Evolutionary conservation across 2,797 vertebrate genomes (phyloP), one percentile per base, ranked within the genome.

Genomic region (Halcyon smyrnensis): DNA sequence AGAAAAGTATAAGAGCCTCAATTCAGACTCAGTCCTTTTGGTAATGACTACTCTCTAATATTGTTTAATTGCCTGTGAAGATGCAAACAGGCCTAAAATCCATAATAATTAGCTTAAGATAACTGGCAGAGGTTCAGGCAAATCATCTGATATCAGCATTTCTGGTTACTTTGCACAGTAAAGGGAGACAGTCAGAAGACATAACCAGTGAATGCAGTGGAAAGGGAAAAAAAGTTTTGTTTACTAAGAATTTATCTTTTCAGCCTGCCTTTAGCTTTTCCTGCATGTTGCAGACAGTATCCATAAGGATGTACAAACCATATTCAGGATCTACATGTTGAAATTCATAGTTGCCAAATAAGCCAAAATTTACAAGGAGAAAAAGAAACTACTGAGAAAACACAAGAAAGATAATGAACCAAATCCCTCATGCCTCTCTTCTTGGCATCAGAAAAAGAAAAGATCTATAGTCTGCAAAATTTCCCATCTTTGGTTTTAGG

Each of bases 61-160:
- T 34, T 81, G 34, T 48, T 84, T 90, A 96, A 96, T 93, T 95
- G 95, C 69, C 95, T 87, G 76, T 96, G 94, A 96, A 96, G 90
- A 96, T 79, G 90, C 37, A 94, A 93, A 45, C 59, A 89, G 50
- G 48, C 51, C 83, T 82, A 95, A 96, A 97, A 94, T 83, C 83
- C 81, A 93, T 90, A 96, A 91, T 97, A 96, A 97, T 96, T 96
- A 96, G 25, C 82, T 94, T 73, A 97, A 93, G 86, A 96, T 88
- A 95, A 90, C 80, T 93, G 68, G 36, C 51, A 89, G 39, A 78
- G 37, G 37, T 78, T 97, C 81, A 92, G 89, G 84, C 84, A 93
- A 95, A 87, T 83, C 84, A 59, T 78, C 36, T 18, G 34, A 86
- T 84, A 96, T 88, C 92, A 95, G 74, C 82, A 94, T 93, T 96